These are phyloP conservation scores for Astatoreochromis straeleni DNA, from an alignment of 2,113 vertebrate genomes.

Conservation along the genomic window DNA sequence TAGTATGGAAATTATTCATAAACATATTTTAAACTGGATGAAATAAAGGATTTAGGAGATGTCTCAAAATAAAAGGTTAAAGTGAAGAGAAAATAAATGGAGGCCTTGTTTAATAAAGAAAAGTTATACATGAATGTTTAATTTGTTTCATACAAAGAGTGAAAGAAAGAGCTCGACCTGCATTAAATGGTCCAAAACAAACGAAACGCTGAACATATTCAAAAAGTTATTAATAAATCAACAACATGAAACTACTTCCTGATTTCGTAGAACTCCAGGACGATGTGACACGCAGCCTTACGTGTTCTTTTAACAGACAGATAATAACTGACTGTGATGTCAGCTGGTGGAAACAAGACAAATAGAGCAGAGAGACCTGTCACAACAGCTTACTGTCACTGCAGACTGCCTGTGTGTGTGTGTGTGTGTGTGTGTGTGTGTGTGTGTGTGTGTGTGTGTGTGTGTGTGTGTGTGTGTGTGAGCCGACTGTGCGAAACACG, in stretches of 20 bases:
- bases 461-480: background rate
- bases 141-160: background rate
- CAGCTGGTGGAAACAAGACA: background rate
- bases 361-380: background rate
- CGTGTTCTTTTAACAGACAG: background rate
- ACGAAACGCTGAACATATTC: accelerated
- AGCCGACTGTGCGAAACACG: background rate
- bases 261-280: background rate
- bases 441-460: background rate
- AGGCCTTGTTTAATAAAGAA: background rate
- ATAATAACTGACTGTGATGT: background rate
- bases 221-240: background rate
- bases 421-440: background rate
- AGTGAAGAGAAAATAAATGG: background rate
- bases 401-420: background rate
- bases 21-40: background rate
- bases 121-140: background rate
- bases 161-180: background rate
- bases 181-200: background rate
- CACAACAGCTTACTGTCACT: background rate
- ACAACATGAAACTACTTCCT: background rate
- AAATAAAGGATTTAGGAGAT: background rate
- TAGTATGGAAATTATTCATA: background rate
- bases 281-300: background rate
- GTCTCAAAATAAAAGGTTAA: background rate